These are phyloP conservation scores for Anguilla pacifica DNA, from an alignment of 2,797 vertebrate species.

Conservation along the genomic window DNA sequence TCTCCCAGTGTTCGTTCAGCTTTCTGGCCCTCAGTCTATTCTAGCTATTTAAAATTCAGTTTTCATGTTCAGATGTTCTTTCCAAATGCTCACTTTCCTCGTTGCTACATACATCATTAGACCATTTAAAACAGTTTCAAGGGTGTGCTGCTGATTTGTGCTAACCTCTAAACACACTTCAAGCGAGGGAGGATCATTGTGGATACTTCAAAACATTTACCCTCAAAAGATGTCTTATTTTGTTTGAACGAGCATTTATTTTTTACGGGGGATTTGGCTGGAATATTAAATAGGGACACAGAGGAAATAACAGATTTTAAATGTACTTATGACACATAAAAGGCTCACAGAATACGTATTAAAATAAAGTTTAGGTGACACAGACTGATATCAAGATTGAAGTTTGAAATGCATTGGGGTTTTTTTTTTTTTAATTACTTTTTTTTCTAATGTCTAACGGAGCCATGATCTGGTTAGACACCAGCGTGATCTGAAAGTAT, in stretches of 20 bases:
- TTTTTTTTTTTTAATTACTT: conserved; percentile 69
- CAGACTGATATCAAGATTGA: conserved; percentile 64
- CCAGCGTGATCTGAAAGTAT: not conserved
- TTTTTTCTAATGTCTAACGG: conserved; percentile 64
- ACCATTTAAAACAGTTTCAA: conserved; percentile 26
- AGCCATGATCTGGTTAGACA: conserved; percentile 37
- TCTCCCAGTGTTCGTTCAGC: not conserved
- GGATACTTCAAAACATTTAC: conserved; percentile 12
- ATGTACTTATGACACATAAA: not conserved
- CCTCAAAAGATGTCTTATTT: conserved; percentile 27
- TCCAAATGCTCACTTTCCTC: conserved; percentile 10
- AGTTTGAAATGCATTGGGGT: conserved; percentile 69
- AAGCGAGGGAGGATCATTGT: conserved; percentile 19
- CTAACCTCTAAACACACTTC: conserved; percentile 36
- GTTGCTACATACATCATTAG: conserved; percentile 21
- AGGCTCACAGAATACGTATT: not conserved
- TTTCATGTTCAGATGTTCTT: conserved; percentile 37
- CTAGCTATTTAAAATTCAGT: conserved; percentile 40
- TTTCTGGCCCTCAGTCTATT: conserved; percentile 27
- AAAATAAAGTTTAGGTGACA: conserved; percentile 50
- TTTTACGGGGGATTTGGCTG: not conserved
- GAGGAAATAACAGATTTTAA: not conserved
- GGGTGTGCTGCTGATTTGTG: conserved; percentile 33
- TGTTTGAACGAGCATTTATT: not conserved
- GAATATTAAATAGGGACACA: not conserved